Conservation (phyloP, 2,797 vertebrate genomes). For the Kryptolebias ocellatus region DNA sequence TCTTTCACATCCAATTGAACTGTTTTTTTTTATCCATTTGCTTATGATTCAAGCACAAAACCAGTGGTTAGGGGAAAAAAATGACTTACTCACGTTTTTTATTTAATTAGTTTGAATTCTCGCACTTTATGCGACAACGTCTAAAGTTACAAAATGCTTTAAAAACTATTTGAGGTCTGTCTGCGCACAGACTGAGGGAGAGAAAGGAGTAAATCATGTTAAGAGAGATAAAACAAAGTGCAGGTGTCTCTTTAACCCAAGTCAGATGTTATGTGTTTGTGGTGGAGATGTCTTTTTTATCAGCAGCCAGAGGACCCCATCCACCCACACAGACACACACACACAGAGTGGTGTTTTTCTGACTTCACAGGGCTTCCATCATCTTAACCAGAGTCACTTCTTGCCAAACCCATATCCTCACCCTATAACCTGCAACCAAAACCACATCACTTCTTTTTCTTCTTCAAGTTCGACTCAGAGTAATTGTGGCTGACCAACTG, state of each 20-base stretch:
- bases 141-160: no score
- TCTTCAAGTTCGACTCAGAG: constrained; percentile 69
- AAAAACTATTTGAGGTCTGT: no score
- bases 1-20: no score
- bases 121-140: no score
- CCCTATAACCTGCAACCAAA: background rate
- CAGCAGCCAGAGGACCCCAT: constrained; percentile 8
- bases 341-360: constrained; percentile 5
- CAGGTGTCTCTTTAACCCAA: constrained; percentile 21
- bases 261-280: constrained; percentile 42
- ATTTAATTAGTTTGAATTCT: no score
- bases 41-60: no score
- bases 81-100: no score
- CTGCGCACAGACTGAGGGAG: background rate
- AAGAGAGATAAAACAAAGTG: background rate
- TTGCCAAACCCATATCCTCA: background rate
- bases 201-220: background rate
- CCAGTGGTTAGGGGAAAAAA: no score
- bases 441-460: constrained; percentile 49
- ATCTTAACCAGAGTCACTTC: background rate
- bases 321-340: constrained; percentile 27
- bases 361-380: constrained; percentile 7
- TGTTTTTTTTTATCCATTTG: no score
- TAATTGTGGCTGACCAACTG: constrained; percentile 55
- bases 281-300: constrained; percentile 58